Evolutionary conservation across 2,797 vertebrate species (phyloP).

Genomic region (Okamejei kenojei): DNA sequence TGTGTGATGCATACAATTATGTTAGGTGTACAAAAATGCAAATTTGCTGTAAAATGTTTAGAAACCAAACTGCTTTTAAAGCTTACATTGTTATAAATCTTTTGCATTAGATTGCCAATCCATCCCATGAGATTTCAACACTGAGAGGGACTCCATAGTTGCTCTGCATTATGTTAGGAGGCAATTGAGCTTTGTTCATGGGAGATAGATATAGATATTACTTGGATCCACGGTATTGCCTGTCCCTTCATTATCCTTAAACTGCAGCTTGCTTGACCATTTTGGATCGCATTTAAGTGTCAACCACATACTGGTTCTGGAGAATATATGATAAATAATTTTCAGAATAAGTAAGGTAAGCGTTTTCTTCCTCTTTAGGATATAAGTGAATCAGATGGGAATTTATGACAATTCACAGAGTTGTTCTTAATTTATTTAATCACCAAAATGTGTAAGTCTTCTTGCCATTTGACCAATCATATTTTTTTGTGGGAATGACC

Average conservation of each 20-base stretch:
- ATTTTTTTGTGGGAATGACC: not conserved
- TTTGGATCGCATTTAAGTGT: no score
- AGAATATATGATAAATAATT: no score
- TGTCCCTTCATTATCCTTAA: no score
- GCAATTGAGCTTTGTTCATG: not conserved
- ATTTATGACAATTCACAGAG: no score
- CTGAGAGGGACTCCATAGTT: not conserved
- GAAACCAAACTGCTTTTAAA: not conserved
- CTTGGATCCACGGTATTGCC: no score
- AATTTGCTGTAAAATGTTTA: not conserved
- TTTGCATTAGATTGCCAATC: conserved; percentile 5
- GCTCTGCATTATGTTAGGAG: not conserved
- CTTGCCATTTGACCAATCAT: not conserved
- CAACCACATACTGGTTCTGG: no score
- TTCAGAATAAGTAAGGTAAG: no score
- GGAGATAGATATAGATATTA: no score
- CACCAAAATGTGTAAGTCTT: not conserved
- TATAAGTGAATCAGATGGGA: no score
- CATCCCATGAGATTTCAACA: not conserved
- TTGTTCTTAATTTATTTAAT: not conserved
- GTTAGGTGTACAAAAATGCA: not conserved
- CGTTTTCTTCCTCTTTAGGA: no score
- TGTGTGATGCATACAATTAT: not conserved
- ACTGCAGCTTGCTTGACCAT: no score
- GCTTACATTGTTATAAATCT: not conserved